Evolutionary conservation across 2,888 invertebrate genomes (phyloP), one percentile per base, ranked within the genome.

Genomic region (Acanthosepion pharaonis): DNA sequence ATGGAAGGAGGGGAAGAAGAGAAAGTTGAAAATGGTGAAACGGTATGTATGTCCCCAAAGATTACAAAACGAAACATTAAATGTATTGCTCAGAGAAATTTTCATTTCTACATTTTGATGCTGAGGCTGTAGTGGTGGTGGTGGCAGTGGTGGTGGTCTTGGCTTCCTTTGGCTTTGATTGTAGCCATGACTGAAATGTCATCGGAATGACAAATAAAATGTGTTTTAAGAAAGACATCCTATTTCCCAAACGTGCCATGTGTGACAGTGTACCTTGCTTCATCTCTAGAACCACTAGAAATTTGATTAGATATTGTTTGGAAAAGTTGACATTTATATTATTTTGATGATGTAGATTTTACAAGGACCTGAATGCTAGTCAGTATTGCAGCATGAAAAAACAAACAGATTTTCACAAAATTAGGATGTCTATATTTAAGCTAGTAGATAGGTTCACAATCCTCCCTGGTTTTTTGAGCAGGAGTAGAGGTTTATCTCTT

Each of bases 41-140:
- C n/a, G 15, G 78, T 78, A 78, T 78, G 78, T 78, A n/a, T 9
- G 78, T 78, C 78, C 78, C 78, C 78, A 78, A 78, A 78, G 78
- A 78, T 78, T 78, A 78, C 78, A 78, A 78, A 78, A 78, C n/a
- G 78, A 78, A 78, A 78, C 78, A 78, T 78, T 78, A 78, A 78
- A n/a, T 78, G 78, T n/a, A 78, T 78, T 78, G 78, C 78, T 78
- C 33, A 33, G 78, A 78, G 78, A 78, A 78, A 78, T 78, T 78
- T 78, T 78, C 78, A 78, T 78, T 78, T 78, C 78, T 78, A n/a
- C n/a, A 15, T 78, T 78, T 78, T 78, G n/a, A 11, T 78, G n/a
- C n/a, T 33, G 78, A n/a, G n/a, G 18, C n/a, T 78, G n/a, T 15
- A 2, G 78, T n/a, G 33, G 59, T 5, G 78, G 11, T 33, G 78